Percentiles rank a stretch among this genome's conserved stretches.
Conservation (phyloP, 2,797 vertebrate genomes). For the Galago senegalensis region DNA sequence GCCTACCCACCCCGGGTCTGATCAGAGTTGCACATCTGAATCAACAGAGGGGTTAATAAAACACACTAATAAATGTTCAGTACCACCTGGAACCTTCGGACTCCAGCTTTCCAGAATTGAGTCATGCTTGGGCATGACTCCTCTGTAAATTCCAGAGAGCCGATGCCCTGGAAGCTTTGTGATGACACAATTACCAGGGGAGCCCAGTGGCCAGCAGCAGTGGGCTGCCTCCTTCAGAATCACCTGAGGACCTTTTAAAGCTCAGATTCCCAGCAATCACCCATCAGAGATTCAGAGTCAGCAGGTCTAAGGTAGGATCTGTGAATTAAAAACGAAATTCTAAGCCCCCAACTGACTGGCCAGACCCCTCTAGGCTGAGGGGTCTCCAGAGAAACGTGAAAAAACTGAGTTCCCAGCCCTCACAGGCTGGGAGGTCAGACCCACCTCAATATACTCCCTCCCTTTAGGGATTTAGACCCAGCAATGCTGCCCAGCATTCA, state of each 20-base stretch:
- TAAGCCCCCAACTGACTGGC: neutral
- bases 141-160: neutral
- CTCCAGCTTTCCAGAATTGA: too few relatives aligned
- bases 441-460: neutral
- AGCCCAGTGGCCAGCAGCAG: neutral
- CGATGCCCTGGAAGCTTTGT: neutral
- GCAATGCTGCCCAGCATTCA: neutral
- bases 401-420: neutral
- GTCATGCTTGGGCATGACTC: neutral
- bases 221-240: neutral
- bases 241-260: neutral
- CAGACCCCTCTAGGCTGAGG: neutral
- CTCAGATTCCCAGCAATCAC: neutral
- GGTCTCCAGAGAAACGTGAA: neutral
- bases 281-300: neutral
- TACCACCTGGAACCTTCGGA: neutral
- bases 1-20: neutral
- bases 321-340: neutral
- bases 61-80: neutral
- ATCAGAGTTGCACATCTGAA: accelerated
- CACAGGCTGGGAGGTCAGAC: neutral
- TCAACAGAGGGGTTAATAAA: neutral
- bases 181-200: neutral
- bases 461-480: neutral
- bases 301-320: neutral